Percentiles rank a stretch among this genome's conserved stretches.
phyloP scores from a whole-genome alignment of 1,140 invertebrate genomes.

The Rhopalosiphum maidis region DNA sequence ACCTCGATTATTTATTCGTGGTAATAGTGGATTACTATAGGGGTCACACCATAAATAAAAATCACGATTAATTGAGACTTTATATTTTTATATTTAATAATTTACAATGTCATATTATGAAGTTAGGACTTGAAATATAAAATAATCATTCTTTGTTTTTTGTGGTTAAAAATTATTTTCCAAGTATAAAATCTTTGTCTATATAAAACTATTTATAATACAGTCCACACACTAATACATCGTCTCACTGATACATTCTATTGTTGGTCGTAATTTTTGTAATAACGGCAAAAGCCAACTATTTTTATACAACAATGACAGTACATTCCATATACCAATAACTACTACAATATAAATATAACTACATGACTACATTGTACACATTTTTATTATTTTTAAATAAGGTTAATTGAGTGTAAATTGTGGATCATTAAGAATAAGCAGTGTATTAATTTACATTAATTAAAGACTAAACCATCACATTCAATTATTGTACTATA shows the following conservation, averaged over 20 bases:
- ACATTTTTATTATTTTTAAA: background rate
- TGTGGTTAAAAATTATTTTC: too few relatives aligned
- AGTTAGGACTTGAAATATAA: too few relatives aligned
- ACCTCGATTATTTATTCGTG: too few relatives aligned
- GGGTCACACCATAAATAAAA: too few relatives aligned
- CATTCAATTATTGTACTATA: background rate
- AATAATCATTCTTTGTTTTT: too few relatives aligned
- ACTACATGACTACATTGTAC: background rate
- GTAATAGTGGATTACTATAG: too few relatives aligned
- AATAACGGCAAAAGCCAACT: too few relatives aligned
- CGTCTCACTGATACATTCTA: background rate
- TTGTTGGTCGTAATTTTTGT: background rate
- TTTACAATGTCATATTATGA: too few relatives aligned
- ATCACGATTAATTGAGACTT: too few relatives aligned
- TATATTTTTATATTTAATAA: too few relatives aligned
- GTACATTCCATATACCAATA: background rate
- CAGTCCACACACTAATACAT: background rate
- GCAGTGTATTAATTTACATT: background rate
- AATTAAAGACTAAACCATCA: background rate
- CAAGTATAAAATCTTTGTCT: too few relatives aligned
- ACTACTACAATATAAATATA: background rate
- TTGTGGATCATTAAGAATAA: background rate
- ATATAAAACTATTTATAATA: too few relatives aligned
- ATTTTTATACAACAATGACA: background rate
- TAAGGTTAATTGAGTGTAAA: background rate